Evolutionary conservation across 2,888 invertebrate genomes (phyloP).

Genomic region (Drosophila percnosoma): DNA sequence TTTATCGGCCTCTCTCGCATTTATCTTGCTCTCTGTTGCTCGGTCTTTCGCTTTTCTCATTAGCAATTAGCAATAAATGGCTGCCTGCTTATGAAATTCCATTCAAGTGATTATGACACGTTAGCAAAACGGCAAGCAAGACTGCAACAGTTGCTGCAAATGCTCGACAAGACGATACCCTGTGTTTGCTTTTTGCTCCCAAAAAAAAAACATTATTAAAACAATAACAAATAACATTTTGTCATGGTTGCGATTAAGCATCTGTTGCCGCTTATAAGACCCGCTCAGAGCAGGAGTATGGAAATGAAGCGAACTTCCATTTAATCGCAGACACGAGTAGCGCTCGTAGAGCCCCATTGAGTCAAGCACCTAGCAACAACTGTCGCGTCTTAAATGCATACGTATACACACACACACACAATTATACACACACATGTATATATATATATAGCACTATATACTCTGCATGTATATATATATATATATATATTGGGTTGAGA

Average conservation of each 20-base stretch:
- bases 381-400: conserved; percentile 3
- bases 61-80: conserved; percentile 23
- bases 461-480: conserved; percentile 1
- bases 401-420: neutral
- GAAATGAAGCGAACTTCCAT: neutral
- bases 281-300: neutral
- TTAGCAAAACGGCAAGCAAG: neutral
- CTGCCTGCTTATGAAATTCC: conserved; percentile 40
- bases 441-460: neutral
- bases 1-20: neutral
- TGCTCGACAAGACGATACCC: conserved; percentile 12
- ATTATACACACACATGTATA: neutral
- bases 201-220: too few species aligned
- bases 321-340: neutral
- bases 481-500: neutral
- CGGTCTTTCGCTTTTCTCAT: conserved; percentile 7
- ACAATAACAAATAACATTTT: neutral
- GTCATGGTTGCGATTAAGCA: neutral
- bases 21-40: neutral
- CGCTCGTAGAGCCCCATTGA: neutral
- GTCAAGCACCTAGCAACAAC: conserved; percentile 21
- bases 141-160: neutral
- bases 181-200: neutral
- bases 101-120: conserved; percentile 30
- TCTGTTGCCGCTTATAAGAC: neutral